phyloP scores from a whole-genome alignment of 2,113 vertebrate species.

The Heptranchias perlo region DNA sequence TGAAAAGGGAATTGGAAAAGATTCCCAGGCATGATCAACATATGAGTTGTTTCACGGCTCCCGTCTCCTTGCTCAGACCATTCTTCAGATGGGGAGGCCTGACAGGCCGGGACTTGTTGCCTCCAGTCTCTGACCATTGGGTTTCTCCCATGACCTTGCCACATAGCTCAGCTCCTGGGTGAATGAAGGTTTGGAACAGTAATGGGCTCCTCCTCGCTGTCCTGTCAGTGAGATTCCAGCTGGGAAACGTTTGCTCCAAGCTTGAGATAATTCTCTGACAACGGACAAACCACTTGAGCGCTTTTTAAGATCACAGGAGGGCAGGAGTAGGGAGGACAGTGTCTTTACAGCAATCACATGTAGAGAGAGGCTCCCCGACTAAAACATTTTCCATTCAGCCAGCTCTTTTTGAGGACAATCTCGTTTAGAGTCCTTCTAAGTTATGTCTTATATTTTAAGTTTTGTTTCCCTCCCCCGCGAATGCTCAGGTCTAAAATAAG shows the following conservation, averaged over 20 bases:
- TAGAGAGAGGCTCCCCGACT: neutral
- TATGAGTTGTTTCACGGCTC: neutral
- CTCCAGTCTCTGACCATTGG: neutral
- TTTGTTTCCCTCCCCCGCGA: neutral
- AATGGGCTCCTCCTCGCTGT: neutral
- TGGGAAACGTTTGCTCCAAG: neutral
- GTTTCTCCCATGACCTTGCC: neutral
- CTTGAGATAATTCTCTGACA: slow-evolving; percentile 18
- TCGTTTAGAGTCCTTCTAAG: too few species aligned
- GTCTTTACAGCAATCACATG: neutral
- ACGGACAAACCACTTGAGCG: neutral
- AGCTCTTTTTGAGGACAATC: neutral
- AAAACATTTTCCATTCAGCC: neutral
- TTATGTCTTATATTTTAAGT: neutral
- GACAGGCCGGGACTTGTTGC: neutral
- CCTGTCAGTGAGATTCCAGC: neutral
- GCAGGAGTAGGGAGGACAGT: neutral
- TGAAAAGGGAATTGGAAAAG: neutral
- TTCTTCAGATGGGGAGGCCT: neutral
- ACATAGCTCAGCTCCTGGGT: slow-evolving; percentile 15
- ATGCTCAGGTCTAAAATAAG: neutral
- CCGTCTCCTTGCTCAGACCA: neutral
- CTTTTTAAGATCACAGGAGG: neutral
- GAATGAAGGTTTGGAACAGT: slow-evolving; percentile 5
- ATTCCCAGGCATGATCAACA: slow-evolving; percentile 11